Base-by-base conservation (phyloP, 30 jellyfish, hydroid and myxozoan species). In the Pelagia noctiluca region DNA sequence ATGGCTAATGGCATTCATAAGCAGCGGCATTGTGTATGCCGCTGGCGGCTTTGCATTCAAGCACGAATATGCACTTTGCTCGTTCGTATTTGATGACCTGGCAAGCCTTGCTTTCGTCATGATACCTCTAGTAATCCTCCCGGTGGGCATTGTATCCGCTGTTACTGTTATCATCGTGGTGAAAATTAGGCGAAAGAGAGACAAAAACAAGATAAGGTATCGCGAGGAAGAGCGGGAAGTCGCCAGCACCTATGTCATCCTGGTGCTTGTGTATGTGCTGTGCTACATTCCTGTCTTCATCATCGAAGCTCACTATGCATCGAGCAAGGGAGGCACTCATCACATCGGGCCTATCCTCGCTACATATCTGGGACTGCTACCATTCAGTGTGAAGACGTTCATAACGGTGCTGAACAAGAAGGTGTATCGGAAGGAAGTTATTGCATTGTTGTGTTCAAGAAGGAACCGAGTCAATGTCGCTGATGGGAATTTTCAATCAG, bases 261-360 rank as follows among this genome's bases (percentile, higher is more conserved):
- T 80, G 12, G 90, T 80, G 19, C n/a, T 67, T 22, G 84, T 80
- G 16, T 80, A 80, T 21, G 66, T 63, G 19, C 24, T 37, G 13
- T 80, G 90, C 63, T 80, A 80, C 34, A 26, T 80, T 4, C 90
- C 90, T 21, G 90, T 80, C 69, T 80, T 64, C 32, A 50, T 80
- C 28, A 64, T 80, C 33, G 90, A 80, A 50, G 79, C 84, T 10
- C 77, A 67, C 57, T 42, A 5, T 16, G 68, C 68, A 52, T 30
- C 52, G 11, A 64, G 52, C 12, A 57, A 37, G 29, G 50, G 10
- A 33, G 62, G 30, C 1, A 38, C 67, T 38, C 84, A 80, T n/a
- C 90, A 80, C 28, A 28, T 48, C 8, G 50, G 53, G 3, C 71
- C 71, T 62, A 67, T 80, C 64, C 2, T 32, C 0, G 90, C 71